Evolutionary conservation across 2,113 vertebrate genomes (phyloP).

Genomic region (Picathartes gymnocephalus): DNA sequence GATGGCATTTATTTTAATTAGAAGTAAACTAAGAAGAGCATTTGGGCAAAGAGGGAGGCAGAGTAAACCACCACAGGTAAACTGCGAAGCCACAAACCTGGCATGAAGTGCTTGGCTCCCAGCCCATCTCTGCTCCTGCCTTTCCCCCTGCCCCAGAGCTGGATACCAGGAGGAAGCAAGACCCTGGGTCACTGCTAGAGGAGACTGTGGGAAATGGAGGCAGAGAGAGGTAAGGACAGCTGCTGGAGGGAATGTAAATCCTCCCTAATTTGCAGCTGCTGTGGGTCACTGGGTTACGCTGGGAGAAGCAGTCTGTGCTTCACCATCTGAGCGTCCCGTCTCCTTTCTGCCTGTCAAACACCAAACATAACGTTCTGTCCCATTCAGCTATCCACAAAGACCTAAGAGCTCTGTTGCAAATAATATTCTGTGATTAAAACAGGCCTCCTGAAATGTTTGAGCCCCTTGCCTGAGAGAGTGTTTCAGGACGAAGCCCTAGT

Average conservation of each 20-base stretch:
- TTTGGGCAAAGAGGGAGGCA: background rate
- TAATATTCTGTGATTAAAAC: background rate
- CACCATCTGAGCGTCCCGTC: background rate
- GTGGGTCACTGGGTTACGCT: background rate
- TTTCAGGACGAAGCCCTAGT: conserved; percentile 3
- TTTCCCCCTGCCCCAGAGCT: background rate
- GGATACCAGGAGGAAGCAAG: background rate
- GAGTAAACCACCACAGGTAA: background rate
- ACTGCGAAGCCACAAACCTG: background rate
- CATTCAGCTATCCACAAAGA: background rate
- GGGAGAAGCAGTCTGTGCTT: background rate
- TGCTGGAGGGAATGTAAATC: background rate
- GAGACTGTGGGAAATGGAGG: background rate
- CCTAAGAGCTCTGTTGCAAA: background rate
- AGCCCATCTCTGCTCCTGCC: background rate
- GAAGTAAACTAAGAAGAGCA: background rate
- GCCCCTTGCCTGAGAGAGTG: background rate
- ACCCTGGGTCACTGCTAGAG: background rate
- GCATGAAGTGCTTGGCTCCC: background rate
- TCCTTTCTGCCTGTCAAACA: background rate
- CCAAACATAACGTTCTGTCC: background rate
- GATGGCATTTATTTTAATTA: background rate
- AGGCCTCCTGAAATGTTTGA: background rate
- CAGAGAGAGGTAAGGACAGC: background rate
- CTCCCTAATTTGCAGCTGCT: background rate